These are phyloP conservation scores for Ophthalmolycus amberensis DNA, from an alignment of 2,113 vertebrate species.

Conservation along the genomic window DNA sequence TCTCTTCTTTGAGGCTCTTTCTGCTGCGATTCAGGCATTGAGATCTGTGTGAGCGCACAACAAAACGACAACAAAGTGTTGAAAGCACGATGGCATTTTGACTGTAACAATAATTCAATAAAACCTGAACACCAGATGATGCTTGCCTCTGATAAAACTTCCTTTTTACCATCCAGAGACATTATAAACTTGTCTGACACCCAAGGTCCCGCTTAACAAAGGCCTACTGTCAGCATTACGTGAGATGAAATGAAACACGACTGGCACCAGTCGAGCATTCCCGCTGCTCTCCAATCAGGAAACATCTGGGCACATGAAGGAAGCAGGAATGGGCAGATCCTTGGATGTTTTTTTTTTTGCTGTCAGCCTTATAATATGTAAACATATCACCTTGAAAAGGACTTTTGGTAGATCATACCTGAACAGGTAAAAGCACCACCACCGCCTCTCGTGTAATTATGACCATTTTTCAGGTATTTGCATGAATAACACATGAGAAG, in stretches of 20 bases:
- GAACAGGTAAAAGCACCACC: slow-evolving; percentile 17
- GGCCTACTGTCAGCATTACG: slow-evolving; percentile 56
- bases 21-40: slow-evolving; percentile 49
- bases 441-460: slow-evolving; percentile 9
- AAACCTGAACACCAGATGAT: background rate
- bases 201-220: slow-evolving; percentile 50
- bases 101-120: background rate
- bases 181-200: slow-evolving; percentile 59
- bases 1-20: slow-evolving; percentile 57
- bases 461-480: slow-evolving; percentile 2
- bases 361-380: slow-evolving; percentile 39
- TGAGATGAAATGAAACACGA: slow-evolving; percentile 47
- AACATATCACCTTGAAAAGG: slow-evolving; percentile 55
- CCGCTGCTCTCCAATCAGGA: slow-evolving; percentile 70
- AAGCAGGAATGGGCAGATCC: slow-evolving; percentile 62
- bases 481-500: slow-evolving; percentile 34
- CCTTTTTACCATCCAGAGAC: slow-evolving; percentile 38
- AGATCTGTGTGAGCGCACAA: slow-evolving; percentile 58
- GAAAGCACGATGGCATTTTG: slow-evolving; percentile 8
- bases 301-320: slow-evolving; percentile 78
- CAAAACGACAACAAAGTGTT: background rate
- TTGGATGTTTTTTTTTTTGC: slow-evolving; percentile 43
- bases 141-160: slow-evolving; percentile 15
- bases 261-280: slow-evolving; percentile 60
- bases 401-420: slow-evolving; percentile 29